phyloP scores from a whole-genome alignment of 2,797 vertebrate species.

The Anisognathus igniventris region DNA sequence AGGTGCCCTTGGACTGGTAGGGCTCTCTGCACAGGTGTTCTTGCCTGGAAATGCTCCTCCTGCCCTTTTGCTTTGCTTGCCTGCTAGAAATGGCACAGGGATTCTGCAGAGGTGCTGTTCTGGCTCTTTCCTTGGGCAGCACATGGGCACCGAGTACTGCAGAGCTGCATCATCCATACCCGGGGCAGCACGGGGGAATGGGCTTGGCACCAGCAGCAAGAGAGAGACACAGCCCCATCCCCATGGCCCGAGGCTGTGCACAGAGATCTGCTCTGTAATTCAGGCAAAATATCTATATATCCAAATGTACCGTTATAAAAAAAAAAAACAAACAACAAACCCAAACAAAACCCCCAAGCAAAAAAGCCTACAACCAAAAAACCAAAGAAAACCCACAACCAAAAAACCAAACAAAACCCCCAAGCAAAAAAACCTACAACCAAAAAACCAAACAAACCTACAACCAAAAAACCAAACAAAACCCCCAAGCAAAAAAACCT shows the following conservation, averaged over 20 bases:
- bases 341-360: too few relatives aligned
- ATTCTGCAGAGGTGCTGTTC: neutral
- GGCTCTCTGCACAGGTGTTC: neutral
- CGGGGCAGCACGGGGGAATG: rapidly evolving
- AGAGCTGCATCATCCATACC: neutral
- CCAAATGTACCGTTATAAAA: neutral
- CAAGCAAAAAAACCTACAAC: too few relatives aligned
- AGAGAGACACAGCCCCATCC: neutral
- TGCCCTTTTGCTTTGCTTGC: neutral
- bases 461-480: too few relatives aligned
- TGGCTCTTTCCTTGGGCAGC: neutral
- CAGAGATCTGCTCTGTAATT: neutral
- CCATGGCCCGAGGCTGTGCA: neutral
- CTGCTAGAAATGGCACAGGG: neutral
- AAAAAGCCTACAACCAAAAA: too few relatives aligned
- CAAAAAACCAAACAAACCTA: too few relatives aligned
- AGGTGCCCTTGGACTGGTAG: neutral
- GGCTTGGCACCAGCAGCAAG: neutral
- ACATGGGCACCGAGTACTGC: rapidly evolving
- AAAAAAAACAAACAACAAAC: too few relatives aligned
- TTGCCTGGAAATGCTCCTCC: neutral
- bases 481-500: too few relatives aligned
- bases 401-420: too few relatives aligned
- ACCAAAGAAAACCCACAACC: too few relatives aligned
- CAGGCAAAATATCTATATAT: too few relatives aligned